A percentile compares a stretch with the other conserved stretches of the same genome.
Conservation (phyloP, 2,113 vertebrate genomes). For the Tragulus kanchil region DNA sequence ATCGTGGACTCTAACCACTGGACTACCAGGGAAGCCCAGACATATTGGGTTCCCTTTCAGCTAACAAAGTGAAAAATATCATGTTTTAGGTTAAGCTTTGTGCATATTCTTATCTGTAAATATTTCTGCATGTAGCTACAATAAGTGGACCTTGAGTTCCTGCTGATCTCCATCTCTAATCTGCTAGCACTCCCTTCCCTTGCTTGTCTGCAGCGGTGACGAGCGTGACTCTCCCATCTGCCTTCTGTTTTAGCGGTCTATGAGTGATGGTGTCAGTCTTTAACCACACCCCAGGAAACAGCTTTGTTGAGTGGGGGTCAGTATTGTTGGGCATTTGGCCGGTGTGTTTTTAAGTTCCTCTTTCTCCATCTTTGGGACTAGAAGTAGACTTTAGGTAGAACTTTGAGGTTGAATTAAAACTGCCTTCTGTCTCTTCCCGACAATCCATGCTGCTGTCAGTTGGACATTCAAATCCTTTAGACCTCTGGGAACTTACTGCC, state of each 20-base stretch:
- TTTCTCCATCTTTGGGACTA: neutral
- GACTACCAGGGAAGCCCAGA: too few relatives aligned
- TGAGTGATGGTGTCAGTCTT: fast-evolving
- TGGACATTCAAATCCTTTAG: neutral
- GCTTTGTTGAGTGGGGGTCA: too few relatives aligned
- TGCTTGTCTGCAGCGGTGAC: neutral
- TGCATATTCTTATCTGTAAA: fast-evolving
- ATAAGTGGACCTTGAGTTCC: neutral
- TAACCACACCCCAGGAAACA: neutral
- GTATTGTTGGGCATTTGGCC: neutral
- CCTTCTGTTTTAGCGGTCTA: neutral
- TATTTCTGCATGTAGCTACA: neutral
- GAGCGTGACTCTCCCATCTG: too few relatives aligned
- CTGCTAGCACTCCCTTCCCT: neutral
- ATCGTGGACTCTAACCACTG: too few relatives aligned
- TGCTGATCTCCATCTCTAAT: neutral
- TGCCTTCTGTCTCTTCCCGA: neutral
- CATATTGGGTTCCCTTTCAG: neutral
- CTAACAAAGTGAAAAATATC: neutral
- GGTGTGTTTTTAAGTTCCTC: neutral
- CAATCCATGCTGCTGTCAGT: neutral
- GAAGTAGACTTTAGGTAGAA: neutral
- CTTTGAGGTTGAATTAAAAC: neutral
- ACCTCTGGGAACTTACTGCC: neutral
- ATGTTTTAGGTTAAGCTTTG: neutral